Conservation (phyloP, 2,113 vertebrate genomes). For the Pionites leucogaster region DNA sequence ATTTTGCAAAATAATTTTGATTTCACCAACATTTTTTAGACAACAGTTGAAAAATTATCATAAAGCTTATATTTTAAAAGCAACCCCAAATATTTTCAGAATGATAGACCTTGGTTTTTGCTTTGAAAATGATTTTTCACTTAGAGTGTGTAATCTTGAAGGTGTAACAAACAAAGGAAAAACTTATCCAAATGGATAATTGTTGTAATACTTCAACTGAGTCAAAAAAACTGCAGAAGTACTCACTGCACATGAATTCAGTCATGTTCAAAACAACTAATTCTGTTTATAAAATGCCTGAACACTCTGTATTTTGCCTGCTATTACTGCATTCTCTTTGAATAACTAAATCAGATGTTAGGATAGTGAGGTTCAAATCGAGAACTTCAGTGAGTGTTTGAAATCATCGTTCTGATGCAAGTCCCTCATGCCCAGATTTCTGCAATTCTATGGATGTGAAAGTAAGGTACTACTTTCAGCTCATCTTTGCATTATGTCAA, state of each 20-base stretch:
- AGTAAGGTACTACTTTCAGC: background rate
- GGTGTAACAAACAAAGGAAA: background rate
- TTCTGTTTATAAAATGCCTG: background rate
- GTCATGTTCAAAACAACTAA: background rate
- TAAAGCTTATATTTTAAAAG: background rate
- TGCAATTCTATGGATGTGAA: background rate
- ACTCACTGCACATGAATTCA: background rate
- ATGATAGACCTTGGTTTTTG: background rate
- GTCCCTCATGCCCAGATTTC: background rate
- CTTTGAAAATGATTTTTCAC: background rate
- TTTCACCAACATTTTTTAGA: background rate
- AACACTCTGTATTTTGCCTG: background rate
- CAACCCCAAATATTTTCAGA: background rate
- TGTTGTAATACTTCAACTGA: background rate
- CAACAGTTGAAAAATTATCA: background rate
- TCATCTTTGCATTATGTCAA: background rate
- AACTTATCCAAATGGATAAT: background rate
- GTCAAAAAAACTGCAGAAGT: background rate
- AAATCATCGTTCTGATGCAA: background rate
- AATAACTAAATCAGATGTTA: background rate
- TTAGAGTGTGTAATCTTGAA: background rate
- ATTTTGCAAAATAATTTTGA: background rate
- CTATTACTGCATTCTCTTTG: background rate
- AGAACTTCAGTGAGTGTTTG: background rate
- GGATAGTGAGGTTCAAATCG: background rate